Evolutionary conservation across 2,113 vertebrate species (phyloP).

Genomic region (Parotia lawesii): DNA sequence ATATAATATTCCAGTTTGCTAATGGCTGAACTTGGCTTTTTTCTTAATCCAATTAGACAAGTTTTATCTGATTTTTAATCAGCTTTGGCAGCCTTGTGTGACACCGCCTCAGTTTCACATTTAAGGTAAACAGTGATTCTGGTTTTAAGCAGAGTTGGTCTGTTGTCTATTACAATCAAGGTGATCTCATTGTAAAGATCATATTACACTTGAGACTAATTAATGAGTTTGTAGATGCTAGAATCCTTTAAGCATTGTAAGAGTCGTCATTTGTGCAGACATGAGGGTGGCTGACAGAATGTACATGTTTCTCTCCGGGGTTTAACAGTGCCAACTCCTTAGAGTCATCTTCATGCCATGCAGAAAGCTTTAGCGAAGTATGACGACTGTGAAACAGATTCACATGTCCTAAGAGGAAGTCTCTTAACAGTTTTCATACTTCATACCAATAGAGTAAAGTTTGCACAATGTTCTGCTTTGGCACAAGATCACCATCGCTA

Average conservation of each 20-base stretch:
- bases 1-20: neutral
- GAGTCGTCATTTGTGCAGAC: neutral
- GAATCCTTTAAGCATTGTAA: neutral
- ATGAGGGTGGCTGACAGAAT: neutral
- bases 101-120: neutral
- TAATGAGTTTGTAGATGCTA: neutral
- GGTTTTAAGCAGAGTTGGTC: neutral
- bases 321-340: neutral
- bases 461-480: neutral
- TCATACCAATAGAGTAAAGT: neutral
- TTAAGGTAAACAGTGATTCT: neutral
- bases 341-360: neutral
- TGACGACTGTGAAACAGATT: neutral
- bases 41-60: neutral
- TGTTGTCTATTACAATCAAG: neutral
- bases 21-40: neutral
- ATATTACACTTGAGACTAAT: neutral
- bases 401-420: neutral
- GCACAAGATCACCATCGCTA: neutral
- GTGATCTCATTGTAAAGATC: neutral
- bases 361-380: neutral
- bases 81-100: neutral
- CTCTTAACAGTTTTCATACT: neutral
- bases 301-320: rapidly evolving
- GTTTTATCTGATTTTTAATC: neutral